Percentiles rank a stretch among this genome's conserved stretches.
Conservation (phyloP, 1,140 invertebrate genomes). For the Dysdera silvatica region DNA sequence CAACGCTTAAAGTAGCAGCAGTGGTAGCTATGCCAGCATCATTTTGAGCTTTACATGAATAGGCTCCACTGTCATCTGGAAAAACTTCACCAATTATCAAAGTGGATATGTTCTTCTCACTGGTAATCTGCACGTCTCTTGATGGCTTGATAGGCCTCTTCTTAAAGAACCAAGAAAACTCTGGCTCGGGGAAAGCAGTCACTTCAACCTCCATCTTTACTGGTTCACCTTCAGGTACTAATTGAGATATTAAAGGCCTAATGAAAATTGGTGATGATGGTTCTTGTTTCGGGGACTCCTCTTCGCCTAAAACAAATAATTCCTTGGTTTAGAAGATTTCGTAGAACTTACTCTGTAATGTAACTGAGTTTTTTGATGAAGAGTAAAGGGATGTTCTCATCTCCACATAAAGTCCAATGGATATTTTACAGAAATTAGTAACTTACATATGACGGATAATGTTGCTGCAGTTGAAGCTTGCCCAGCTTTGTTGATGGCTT, state of each 20-base stretch:
- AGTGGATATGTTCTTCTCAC: conserved; percentile 67
- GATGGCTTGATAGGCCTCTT: conserved; percentile 53
- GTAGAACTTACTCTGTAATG: neutral
- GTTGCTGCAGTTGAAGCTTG: conserved; percentile 69
- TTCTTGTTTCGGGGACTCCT: conserved; percentile 52
- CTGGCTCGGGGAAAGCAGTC: conserved; percentile 64
- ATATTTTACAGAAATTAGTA: neutral
- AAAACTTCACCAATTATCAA: conserved; percentile 67
- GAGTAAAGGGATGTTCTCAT: neutral
- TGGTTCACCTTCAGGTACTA: conserved; percentile 62
- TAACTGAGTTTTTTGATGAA: too few species aligned
- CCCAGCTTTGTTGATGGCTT: conserved; percentile 62
- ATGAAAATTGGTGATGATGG: conserved; percentile 65
- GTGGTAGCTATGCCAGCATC: conserved; percentile 73
- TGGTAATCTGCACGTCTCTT: conserved; percentile 61
- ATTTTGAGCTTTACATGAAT: conserved; percentile 83
- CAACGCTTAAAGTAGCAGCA: conserved; percentile 64
- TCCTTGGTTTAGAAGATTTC: neutral
- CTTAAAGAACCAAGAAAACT: conserved; percentile 78
- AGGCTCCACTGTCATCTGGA: conserved; percentile 62
- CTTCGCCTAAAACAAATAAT: conserved; percentile 33
- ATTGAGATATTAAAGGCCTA: conserved; percentile 59
- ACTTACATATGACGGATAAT: conserved; percentile 62
- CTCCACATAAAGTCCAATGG: neutral
- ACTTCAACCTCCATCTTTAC: conserved; percentile 69